phyloP scores from a whole-genome alignment of 2,797 vertebrate genomes.

The Epinephelus awoara region DNA sequence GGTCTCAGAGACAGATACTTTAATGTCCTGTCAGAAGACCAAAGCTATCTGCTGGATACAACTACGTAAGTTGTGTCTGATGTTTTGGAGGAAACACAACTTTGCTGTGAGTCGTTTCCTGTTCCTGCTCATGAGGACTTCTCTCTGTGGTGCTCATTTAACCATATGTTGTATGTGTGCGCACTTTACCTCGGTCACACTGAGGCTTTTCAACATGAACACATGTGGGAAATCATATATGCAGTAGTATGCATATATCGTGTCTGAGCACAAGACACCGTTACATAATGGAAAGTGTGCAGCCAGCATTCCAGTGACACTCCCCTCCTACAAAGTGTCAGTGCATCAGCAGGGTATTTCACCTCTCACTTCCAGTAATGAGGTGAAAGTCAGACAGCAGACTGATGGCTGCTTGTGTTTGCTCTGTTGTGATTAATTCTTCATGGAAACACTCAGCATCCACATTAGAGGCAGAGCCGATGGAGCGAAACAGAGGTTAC shows the following conservation, averaged over 20 bases:
- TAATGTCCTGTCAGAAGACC: neutral
- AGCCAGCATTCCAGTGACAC: conserved; percentile 60
- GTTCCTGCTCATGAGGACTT: conserved; percentile 33
- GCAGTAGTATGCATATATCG: conserved; percentile 34
- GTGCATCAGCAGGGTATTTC: conserved; percentile 79
- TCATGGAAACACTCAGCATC: neutral
- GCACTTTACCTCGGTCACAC: conserved; percentile 22
- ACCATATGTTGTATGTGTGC: neutral
- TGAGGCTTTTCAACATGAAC: neutral
- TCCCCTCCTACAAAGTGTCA: conserved; percentile 77
- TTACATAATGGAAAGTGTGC: conserved; percentile 74
- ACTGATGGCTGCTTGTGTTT: conserved; percentile 7
- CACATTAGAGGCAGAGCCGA: neutral
- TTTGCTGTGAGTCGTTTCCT: conserved; percentile 52
- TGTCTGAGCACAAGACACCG: conserved; percentile 25
- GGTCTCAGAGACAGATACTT: too few species aligned
- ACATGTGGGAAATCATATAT: conserved; percentile 32
- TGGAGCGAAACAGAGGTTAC: neutral
- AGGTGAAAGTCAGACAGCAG: conserved; percentile 31
- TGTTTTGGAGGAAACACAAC: conserved; percentile 42
- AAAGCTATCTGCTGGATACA: too few species aligned
- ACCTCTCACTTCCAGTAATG: conserved; percentile 81
- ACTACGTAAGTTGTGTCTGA: neutral
- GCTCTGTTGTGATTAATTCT: neutral
- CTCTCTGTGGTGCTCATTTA: neutral